Percentiles rank a stretch among this genome's conserved stretches.
These are phyloP conservation scores for Aphidoletes aphidimyza DNA, from an alignment of 2,888 invertebrate genomes.

Conservation along the genomic window DNA sequence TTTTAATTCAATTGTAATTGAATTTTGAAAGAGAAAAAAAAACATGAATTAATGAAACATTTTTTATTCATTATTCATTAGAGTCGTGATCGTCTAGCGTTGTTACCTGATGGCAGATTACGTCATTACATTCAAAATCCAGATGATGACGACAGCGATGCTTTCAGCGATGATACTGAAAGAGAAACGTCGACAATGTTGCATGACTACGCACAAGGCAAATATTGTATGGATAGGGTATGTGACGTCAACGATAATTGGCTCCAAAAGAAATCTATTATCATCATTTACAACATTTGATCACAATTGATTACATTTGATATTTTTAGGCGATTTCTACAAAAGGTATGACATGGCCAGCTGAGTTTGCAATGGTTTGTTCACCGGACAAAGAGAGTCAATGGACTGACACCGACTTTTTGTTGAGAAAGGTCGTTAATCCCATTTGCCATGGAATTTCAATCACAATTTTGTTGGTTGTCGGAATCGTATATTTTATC, in stretches of 20 bases:
- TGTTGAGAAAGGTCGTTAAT: slow-evolving; percentile 80
- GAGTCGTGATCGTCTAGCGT: slow-evolving; percentile 69
- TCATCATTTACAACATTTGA: neutral
- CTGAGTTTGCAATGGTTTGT: slow-evolving; percentile 79
- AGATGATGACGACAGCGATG: slow-evolving; percentile 63
- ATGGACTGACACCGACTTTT: slow-evolving; percentile 79
- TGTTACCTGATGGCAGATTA: slow-evolving; percentile 77
- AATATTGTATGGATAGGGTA: slow-evolving; percentile 86
- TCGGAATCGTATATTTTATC: slow-evolving; percentile 84
- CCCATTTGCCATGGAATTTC: slow-evolving; percentile 81
- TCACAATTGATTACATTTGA: neutral
- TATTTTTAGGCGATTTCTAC: slow-evolving; percentile 62
- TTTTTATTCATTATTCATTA: too few relatives aligned
- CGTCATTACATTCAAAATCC: slow-evolving; percentile 77
- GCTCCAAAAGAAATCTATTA: neutral
- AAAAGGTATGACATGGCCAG: slow-evolving; percentile 66
- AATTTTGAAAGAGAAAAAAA: neutral
- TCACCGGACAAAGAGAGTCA: slow-evolving; percentile 76
- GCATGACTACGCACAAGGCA: slow-evolving; percentile 78
- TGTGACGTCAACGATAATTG: too few relatives aligned
- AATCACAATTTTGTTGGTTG: slow-evolving; percentile 75
- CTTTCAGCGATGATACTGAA: slow-evolving; percentile 62
- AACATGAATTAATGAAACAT: slow-evolving; percentile 47
- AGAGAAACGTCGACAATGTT: slow-evolving; percentile 70
- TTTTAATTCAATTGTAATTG: neutral